Evolutionary conservation across 2,888 invertebrate species (phyloP).

Genomic region (Blastobasis adustella): DNA sequence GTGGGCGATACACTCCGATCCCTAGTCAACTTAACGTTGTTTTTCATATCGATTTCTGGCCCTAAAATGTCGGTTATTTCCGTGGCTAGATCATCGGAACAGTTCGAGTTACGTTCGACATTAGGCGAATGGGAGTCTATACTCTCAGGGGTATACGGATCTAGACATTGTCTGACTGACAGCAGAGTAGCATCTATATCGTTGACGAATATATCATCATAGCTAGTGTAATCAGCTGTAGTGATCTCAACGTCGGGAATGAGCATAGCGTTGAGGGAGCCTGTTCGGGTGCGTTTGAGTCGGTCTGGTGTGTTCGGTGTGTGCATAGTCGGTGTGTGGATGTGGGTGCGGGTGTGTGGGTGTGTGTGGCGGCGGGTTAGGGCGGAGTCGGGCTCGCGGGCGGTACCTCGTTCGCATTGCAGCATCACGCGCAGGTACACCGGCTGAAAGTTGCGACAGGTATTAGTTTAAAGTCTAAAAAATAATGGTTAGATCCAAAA

Average conservation of each 20-base stretch:
- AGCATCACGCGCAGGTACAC: constrained; percentile 84
- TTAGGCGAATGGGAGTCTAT: constrained; percentile 84
- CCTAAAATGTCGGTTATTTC: constrained; percentile 43
- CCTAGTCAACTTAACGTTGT: constrained; percentile 30
- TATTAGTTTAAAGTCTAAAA: constrained; percentile 4
- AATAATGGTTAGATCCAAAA: no score
- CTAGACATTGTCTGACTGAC: constrained; percentile 58
- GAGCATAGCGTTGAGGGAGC: constrained; percentile 49
- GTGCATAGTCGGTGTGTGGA: constrained; percentile 20
- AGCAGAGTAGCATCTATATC: constrained; percentile 70
- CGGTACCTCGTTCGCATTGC: constrained; percentile 85
- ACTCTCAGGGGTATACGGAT: constrained; percentile 90
- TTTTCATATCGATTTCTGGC: constrained; percentile 28
- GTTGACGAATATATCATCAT: constrained; percentile 65
- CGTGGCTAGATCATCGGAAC: constrained; percentile 36
- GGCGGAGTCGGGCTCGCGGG: constrained; percentile 65
- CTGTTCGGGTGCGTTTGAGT: constrained; percentile 30
- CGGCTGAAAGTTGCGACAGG: constrained; percentile 72
- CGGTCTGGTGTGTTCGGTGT: constrained; percentile 22
- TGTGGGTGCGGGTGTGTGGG: constrained; percentile 35
- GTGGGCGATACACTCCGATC: constrained; percentile 76
- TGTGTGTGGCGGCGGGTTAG: constrained; percentile 38
- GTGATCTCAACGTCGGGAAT: constrained; percentile 70
- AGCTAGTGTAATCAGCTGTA: constrained; percentile 58
- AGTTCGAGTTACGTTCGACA: constrained; percentile 48